These are phyloP conservation scores for Clivina fossor DNA, from an alignment of 2,888 invertebrate genomes.

Conservation along the genomic window DNA sequence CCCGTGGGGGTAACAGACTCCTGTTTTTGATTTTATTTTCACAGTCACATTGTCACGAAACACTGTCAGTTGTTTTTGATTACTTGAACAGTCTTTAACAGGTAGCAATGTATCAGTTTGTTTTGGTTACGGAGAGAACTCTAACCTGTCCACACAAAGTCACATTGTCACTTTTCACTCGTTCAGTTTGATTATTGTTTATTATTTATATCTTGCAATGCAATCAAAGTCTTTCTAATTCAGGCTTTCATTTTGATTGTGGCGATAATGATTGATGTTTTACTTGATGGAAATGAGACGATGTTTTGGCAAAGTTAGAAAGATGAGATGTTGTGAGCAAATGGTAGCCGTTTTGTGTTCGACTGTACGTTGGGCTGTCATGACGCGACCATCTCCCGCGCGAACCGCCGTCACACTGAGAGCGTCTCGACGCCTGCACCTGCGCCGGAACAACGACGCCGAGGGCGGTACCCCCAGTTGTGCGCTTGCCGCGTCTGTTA, in stretches of 20 bases:
- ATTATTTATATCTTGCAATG: too few relatives aligned
- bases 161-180: too few relatives aligned
- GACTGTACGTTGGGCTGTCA: constrained; percentile 34
- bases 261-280: not conserved
- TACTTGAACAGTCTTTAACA: too few relatives aligned
- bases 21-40: too few relatives aligned
- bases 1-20: too few relatives aligned
- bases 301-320: not conserved
- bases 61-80: too few relatives aligned
- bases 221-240: too few relatives aligned
- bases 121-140: too few relatives aligned
- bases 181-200: too few relatives aligned
- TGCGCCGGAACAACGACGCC: constrained; percentile 42
- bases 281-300: not conserved
- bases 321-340: not conserved
- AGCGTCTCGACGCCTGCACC: constrained; percentile 47
- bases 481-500: constrained; percentile 9
- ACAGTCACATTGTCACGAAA: too few relatives aligned
- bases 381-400: constrained; percentile 42
- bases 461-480: constrained; percentile 38
- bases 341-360: not conserved
- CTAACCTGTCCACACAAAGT: too few relatives aligned
- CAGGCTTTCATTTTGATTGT: constrained; percentile 13
- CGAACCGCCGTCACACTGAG: constrained; percentile 47
- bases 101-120: too few relatives aligned